Conservation (phyloP, 1,140 invertebrate genomes). For the Pseudomyrmex cubaensis region DNA sequence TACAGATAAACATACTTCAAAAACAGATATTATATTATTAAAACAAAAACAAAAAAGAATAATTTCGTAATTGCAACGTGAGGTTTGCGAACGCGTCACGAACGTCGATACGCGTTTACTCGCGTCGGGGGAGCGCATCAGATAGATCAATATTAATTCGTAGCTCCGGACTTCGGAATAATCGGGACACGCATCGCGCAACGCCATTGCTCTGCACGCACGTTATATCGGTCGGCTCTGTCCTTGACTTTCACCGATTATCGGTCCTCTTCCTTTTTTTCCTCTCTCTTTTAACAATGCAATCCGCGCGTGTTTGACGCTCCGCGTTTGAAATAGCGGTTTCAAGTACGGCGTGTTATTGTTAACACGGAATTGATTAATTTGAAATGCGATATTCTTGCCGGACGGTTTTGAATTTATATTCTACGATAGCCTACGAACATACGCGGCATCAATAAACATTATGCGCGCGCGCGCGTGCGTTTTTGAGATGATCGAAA, state of each 20-base stretch:
- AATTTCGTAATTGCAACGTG: neutral
- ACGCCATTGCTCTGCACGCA: conserved; percentile 33
- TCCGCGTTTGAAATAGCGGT: neutral
- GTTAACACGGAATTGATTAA: conserved; percentile 1
- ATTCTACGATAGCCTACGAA: neutral
- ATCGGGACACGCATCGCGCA: conserved; percentile 39
- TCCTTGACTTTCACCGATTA: conserved; percentile 70
- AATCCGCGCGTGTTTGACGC: conserved; percentile 12
- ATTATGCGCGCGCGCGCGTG: too few species aligned
- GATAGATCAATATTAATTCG: conserved; percentile 17
- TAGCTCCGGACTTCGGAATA: conserved; percentile 3
- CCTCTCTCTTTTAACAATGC: conserved; percentile 36
- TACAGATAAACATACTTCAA: too few species aligned
- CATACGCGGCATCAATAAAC: neutral
- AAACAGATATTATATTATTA: too few species aligned
- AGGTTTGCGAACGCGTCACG: neutral
- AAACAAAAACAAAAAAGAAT: too few species aligned
- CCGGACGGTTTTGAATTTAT: neutral
- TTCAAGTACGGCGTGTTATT: conserved; percentile 26
- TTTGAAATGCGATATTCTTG: neutral
- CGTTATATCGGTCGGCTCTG: conserved; percentile 41
- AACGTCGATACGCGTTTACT: neutral
- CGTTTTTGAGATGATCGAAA: neutral
- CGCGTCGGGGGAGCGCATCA: neutral
- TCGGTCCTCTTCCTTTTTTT: conserved; percentile 33